Base-by-base conservation (phyloP, 2,888 invertebrate species). In the Apodemia mormo region DNA sequence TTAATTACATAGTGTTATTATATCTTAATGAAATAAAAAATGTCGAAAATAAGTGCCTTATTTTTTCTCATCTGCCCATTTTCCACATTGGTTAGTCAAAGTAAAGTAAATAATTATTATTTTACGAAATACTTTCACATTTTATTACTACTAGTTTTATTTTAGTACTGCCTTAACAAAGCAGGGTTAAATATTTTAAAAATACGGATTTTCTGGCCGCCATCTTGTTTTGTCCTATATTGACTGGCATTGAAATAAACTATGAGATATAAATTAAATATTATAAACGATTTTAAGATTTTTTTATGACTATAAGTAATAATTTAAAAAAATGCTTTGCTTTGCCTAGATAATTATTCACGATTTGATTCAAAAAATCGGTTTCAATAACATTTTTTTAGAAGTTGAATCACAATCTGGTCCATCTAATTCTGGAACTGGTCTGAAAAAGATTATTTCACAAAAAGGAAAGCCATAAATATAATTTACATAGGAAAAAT, bases 51-150 rank as follows among this genome's bases (percentile, higher is more conserved):
- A 10, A 30, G 58, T 58, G 10, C 58, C 58, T n/a, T 58, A 58
- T 12, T 58, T 30, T 58, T 58, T 58, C 10, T 58, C 58, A 58
- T 58, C 58, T 58, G 58, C 30, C 58, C 58, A 58, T 30, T 30
- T 58, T 58, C 30, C 58, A 58, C 3, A 58, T 58, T 30, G 30
- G 64, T 65, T 37, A 33, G 52, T 68, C 68, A 65, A 68, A 68
- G 49, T 68, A 68, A 68, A 68, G 68, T 65, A 52, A 68, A 65
- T 65, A 52, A 68, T 68, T 68, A 68, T 64, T 49, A 68, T 61
- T 68, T 64, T 68, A 64, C 64, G 45, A 64, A 64, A 22, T 68
- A 65, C 64, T 33, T 68, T 68, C 64, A 64, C 49, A 68, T 67
- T 67, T 67, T 67, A 67, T 67, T 67, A 56, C 67, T 67, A 40